Base-by-base conservation (phyloP, 2,113 vertebrate species). In the Labeo rohita region DNA sequence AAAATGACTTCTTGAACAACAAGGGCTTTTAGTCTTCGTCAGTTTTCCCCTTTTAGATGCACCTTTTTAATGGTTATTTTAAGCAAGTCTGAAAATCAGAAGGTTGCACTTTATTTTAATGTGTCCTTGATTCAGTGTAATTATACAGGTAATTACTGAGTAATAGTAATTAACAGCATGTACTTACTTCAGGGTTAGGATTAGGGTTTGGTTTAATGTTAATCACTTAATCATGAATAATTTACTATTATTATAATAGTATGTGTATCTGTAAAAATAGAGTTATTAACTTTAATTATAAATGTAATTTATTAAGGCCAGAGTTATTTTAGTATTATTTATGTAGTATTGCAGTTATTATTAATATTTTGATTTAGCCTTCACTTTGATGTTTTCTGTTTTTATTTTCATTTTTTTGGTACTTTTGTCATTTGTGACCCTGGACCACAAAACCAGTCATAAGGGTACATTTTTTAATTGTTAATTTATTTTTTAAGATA, bases 1-100 rank as follows among this genome's bases (percentile, higher is more conserved):
- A n/a, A 72, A 88, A 77, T 83, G 18, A 43, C 34, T 39, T 47
- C 18, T 47, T 23, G 34, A 70, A 54, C n/a, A 54, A n/a, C 13
- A 83, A 11, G 43, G 36, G 74, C 74, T 77, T 76, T 76, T 76
- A 36, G 15, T 10, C 50, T 80, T 61, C n/a, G 2, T 45, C 16
- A 5, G 54, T 56, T 56, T 56, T 75, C 47, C 73, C n/a, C 34
- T 72, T 73, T 73, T 56, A 18, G 54, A 56, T 66, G 28, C 23
- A 66, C 23, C 10, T 23, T 61, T 63, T 63, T 28, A 28, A 1
- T 23, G 59, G 59, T 63, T 63, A 23, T 23, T 63, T 23, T 3
- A 63, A 23, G n/a, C 9, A 23, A 63, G 59, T 39, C 66, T 70
- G 36, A 39, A 70, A 70, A 70, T 70, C 34, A 8, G 8, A 68